phyloP scores from a whole-genome alignment of 2,797 vertebrate species.

The Moxostoma hubbsi region DNA sequence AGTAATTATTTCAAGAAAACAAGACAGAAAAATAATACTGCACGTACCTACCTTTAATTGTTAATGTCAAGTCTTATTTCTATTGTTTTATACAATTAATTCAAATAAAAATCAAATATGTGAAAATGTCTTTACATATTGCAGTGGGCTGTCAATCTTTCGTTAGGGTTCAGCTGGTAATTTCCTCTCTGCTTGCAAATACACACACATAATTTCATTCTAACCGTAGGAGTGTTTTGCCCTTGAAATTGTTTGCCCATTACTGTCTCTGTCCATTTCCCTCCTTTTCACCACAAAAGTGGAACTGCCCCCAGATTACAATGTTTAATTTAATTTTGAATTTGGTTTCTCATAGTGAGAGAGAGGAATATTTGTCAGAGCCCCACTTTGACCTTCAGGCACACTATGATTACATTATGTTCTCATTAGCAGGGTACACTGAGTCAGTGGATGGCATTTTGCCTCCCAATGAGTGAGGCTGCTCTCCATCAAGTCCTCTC shows the following conservation, averaged over 20 bases:
- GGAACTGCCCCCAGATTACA: slow-evolving; percentile 31
- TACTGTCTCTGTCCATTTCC: slow-evolving; percentile 19
- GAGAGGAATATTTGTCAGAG: slow-evolving; percentile 45
- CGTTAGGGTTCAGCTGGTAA: too few species aligned
- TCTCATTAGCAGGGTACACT: slow-evolving; percentile 50
- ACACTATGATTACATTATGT: slow-evolving; percentile 48
- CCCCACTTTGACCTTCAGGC: slow-evolving; percentile 51
- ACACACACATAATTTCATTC: too few species aligned
- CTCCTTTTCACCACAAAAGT: slow-evolving; percentile 17
- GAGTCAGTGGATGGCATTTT: slow-evolving; percentile 31
- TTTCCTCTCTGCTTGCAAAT: too few species aligned
- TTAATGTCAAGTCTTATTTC: too few species aligned
- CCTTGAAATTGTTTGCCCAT: slow-evolving; percentile 20
- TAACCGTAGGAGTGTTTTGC: not conserved
- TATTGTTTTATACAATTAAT: too few species aligned
- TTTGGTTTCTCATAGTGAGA: slow-evolving; percentile 28
- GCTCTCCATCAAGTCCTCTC: slow-evolving; percentile 53
- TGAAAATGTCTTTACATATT: too few species aligned
- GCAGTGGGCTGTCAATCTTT: too few species aligned
- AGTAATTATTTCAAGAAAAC: too few species aligned
- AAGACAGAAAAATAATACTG: too few species aligned
- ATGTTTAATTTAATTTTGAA: slow-evolving; percentile 39
- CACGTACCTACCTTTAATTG: too few species aligned
- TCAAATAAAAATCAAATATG: too few species aligned
- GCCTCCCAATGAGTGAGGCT: slow-evolving; percentile 50